Conservation (phyloP, 2,888 invertebrate species). For the Hartigia nigra region DNA sequence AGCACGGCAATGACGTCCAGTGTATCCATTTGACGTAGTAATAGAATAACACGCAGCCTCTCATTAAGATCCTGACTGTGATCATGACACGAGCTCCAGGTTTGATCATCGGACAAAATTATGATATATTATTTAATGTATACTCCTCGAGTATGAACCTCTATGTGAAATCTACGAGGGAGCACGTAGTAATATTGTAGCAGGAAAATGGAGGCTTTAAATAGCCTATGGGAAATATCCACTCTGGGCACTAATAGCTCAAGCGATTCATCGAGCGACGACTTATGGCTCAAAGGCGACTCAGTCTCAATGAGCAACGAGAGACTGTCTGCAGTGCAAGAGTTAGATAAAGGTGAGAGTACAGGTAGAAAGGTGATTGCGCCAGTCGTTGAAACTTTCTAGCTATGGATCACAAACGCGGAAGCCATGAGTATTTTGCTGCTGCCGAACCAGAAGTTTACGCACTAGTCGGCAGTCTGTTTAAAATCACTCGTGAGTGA, state of each 20-base stretch:
- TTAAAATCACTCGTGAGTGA: neutral
- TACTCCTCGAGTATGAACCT: neutral
- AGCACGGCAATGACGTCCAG: neutral
- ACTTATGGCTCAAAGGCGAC: neutral
- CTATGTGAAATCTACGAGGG: neutral
- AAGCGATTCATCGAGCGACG: neutral
- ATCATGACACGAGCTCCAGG: neutral
- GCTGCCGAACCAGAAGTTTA: neutral
- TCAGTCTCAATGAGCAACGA: neutral
- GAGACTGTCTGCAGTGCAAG: neutral
- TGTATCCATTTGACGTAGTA: neutral
- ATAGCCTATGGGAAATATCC: neutral
- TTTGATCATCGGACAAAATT: neutral
- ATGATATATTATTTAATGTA: neutral
- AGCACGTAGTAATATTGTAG: neutral
- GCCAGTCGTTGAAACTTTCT: slow-evolving; percentile 40
- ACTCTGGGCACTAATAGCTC: neutral
- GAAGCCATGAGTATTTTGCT: slow-evolving; percentile 25
- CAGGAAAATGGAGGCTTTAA: neutral
- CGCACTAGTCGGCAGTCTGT: neutral
- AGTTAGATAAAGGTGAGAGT: neutral
- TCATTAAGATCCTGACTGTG: neutral
- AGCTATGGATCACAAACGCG: slow-evolving; percentile 37
- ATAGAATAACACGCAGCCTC: neutral
- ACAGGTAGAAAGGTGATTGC: slow-evolving; percentile 14